Evolutionary conservation across 2,888 invertebrate species (phyloP), one percentile per base, ranked within the genome.

Genomic region (Hemithea aestivaria): DNA sequence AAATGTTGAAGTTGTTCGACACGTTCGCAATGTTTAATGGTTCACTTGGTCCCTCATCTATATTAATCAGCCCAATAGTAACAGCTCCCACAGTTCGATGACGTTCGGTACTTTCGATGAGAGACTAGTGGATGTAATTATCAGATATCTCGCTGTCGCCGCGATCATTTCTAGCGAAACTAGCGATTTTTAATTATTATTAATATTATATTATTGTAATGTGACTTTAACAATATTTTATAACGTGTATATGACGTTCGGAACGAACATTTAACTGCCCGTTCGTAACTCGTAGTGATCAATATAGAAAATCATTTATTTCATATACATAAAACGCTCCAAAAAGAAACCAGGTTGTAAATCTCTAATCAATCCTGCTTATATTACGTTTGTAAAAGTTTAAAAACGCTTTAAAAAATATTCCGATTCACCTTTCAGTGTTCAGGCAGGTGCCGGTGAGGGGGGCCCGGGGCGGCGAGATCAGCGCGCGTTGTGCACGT

Each of bases 401-500:
- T 75, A 76, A 82, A 83, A 83, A 80, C 58, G 62, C 74, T 73
- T 80, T 81, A 79, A 79, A 85, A 85, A 87, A 87, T 85, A 85
- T 83, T 80, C 79, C 72, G 60, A 72, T 82, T 79, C 78, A 66
- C 67, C 67, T 77, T 74, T 31, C 27, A 58, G 58, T 53, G 66
- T 58, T 61, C 44, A 48, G 40, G 56, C 36, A 39, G 34, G 40
- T 48, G 7, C 10, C 35, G 46, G 21, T 21, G n/a, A 22, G 23
- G 6, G 9, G n/a, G 16, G 7, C 12, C 1, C 16, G 34, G 21
- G 73, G 78, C 73, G 74, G 77, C 54, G 44, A 33, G 56, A 55
- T 81, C 74, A 92, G 66, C 92, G 91, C 46, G 90, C 88, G 68
- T 91, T 91, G 81, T 95, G 95, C 59, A 95, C 94, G 85, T 96